Evolutionary conservation across 1,140 invertebrate species (phyloP).

Genomic region (Pseudoatta argentina): DNA sequence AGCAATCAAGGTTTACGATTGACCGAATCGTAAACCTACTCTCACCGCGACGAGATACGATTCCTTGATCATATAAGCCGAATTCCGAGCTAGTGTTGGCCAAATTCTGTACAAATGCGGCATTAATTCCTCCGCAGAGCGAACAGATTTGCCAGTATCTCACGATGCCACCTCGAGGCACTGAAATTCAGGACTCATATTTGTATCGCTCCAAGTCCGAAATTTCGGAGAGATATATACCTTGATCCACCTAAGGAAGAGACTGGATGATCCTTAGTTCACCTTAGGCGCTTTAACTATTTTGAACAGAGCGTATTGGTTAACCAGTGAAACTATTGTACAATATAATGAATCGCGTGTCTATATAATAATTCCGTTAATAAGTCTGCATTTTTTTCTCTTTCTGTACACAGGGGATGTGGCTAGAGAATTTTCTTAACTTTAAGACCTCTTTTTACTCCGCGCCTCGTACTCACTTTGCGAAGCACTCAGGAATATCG

Average conservation of each 20-base stretch:
- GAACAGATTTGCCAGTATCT: constrained; percentile 29
- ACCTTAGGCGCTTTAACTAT: constrained; percentile 47
- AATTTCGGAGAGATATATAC: constrained; percentile 45
- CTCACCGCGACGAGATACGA: constrained; percentile 32
- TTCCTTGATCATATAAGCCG: constrained; percentile 61
- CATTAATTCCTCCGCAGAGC: constrained; percentile 62
- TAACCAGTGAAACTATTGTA: constrained; percentile 45
- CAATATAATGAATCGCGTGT: constrained; percentile 4
- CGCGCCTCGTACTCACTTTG: constrained; percentile 29
- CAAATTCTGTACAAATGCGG: constrained; percentile 63
- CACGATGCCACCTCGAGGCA: constrained; percentile 51
- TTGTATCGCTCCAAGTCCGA: constrained; percentile 35
- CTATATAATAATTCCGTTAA: not conserved
- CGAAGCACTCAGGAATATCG: constrained; percentile 58
- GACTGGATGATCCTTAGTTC: constrained; percentile 47
- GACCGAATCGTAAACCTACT: constrained; percentile 73
- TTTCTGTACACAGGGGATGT: not conserved
- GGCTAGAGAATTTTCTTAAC: constrained; percentile 50
- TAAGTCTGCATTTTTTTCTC: not conserved
- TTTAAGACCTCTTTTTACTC: constrained; percentile 49
- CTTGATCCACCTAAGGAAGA: constrained; percentile 32
- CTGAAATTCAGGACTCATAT: constrained; percentile 54
- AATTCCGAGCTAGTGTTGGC: constrained; percentile 31
- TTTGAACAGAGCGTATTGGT: constrained; percentile 31
- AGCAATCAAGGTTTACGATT: constrained; percentile 74